These are phyloP conservation scores for Hyles lineata DNA, from an alignment of 2,888 invertebrate genomes.

Conservation along the genomic window DNA sequence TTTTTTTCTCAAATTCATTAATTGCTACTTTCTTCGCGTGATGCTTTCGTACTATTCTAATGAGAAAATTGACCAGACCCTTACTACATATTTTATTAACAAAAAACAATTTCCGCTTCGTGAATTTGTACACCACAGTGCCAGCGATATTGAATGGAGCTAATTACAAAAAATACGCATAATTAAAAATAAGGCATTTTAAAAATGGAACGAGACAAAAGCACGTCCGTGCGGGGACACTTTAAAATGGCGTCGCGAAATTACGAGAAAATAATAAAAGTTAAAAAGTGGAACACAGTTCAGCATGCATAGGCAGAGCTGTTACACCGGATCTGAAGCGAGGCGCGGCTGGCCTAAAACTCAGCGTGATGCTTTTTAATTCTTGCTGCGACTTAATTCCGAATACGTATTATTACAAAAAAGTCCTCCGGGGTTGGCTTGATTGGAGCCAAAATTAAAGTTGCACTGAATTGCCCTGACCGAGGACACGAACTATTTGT, in stretches of 20 bases:
- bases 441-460: background rate
- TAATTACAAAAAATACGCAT: background rate
- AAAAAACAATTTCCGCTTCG: too few species aligned
- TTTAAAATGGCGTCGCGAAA: background rate
- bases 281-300: conserved; percentile 15
- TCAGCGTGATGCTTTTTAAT: conserved; percentile 10
- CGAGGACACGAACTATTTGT: background rate
- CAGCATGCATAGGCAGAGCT: background rate
- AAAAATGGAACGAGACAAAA: background rate
- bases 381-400: background rate
- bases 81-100: too few species aligned
- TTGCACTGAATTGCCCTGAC: background rate
- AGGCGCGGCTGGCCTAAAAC: background rate
- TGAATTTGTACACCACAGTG: too few species aligned
- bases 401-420: conserved; percentile 11
- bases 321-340: conserved; percentile 11
- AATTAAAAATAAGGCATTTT: background rate
- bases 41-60: too few species aligned
- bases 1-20: too few species aligned
- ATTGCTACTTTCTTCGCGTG: too few species aligned
- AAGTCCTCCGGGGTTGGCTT: background rate
- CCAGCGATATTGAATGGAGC: background rate
- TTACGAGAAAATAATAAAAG: background rate
- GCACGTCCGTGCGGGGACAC: background rate
- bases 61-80: too few species aligned